Base-by-base conservation (phyloP, 2,113 vertebrate genomes). In the Marcusenius ussheri region DNA sequence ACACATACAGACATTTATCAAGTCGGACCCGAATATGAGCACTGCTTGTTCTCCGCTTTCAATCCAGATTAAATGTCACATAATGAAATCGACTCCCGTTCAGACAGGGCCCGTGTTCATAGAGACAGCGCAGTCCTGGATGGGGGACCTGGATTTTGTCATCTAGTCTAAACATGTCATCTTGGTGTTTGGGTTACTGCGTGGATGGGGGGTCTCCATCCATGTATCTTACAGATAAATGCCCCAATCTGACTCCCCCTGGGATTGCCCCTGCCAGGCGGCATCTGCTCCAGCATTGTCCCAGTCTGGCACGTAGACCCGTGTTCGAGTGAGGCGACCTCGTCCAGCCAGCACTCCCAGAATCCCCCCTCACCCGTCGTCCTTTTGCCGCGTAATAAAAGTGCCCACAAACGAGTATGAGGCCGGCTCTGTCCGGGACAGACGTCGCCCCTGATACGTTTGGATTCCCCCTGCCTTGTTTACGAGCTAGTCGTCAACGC, bases 1-100 rank as follows among this genome's bases (percentile, higher is more conserved):
- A 90, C 87, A 83, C 62, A 89, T 83, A 90, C 47, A 91, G 91
- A 94, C 93, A 95, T 95, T 95, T 93, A 95, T 95, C 94, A 95
- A 94, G 91, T 90, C 88, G 91, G 95, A 95, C 94, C 94, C 93
- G 92, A 90, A 92, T 92, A 94, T 93, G 93, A 90, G 88, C 91
- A 85, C 35, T 83, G 90, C 91, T 88, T 90, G 88, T 93, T 95
- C 94, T 94, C 93, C 91, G 93, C 93, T 96, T 95, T 94, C 93
- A 93, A 92, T 95, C 94, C 92, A 95, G 94, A 96, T 95, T 95
- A 95, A 95, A 94, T 95, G 94, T 94, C 94, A 91, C 89, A 90
- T 94, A 93, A 95, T 95, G 94, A 95, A 95, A 95, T 93, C 90
- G 92, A 92, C 93, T 92, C 93, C 93, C 90, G 91, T 49, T 91